Base-by-base conservation (phyloP, 2,797 vertebrate genomes). In the Eidolon dupreanum region DNA sequence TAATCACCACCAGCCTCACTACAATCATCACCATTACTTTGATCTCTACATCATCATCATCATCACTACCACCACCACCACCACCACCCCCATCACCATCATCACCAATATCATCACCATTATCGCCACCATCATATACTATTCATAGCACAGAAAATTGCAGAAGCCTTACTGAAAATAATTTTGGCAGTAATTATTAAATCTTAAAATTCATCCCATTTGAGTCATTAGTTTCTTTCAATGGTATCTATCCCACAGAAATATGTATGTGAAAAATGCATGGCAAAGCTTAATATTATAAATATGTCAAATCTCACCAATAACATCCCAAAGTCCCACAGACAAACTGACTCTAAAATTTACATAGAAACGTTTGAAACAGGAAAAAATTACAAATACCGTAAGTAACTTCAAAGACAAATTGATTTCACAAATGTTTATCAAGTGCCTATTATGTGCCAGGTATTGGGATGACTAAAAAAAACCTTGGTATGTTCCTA, bases 151-250 rank as follows among this genome's bases (percentile, higher is more conserved):
- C 26, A 68, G 36, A 61, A 55, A 86, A 74, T 1, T 12, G 5
- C 10, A 89, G 31, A 88, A 75, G 38, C 1, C 12, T 65, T 75
- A 28, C 8, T 86, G 26, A 49, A 95, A 92, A 82, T 65, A 81
- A 92, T 71, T 71, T 92, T 59, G 19, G 65, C 9, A 63, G 53
- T 43, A 92, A 84, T 65, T 79, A 77, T 46, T 78, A 59, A 70
- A 86, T 68, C 24, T 92, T 89, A 71, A 81, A 94, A 65, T 63
- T 43, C 53, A 70, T 46, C n/a, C 59, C 57, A 75, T 41, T 73
- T 92, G 84, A 86, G 49, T 74, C 74, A 68, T 65, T n/a, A 43
- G 38, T 82, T 89, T 82, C 79, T 86, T 68, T 89, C 66, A 36
- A 70, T 61, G 51, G n/a, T 73, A 85, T 17, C n/a, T 73, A 2